Percentiles rank a stretch among this genome's conserved stretches.
Conservation (phyloP, 1,140 invertebrate species). For the Trichonephila clavata region DNA sequence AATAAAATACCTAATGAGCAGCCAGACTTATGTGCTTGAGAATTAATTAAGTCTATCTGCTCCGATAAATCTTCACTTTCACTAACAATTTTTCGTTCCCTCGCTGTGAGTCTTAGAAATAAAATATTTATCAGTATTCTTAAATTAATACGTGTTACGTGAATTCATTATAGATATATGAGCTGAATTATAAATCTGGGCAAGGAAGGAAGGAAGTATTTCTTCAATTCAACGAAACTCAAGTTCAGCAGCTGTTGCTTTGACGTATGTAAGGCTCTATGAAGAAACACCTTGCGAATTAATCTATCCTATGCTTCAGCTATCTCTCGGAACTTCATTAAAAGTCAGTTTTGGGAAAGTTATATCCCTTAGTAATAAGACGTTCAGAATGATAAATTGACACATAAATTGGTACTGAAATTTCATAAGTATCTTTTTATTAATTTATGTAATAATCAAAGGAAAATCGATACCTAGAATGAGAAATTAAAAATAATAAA, state of each 20-base stretch:
- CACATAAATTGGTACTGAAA: background rate
- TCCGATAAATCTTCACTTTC: background rate
- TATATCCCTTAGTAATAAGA: background rate
- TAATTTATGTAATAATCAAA: background rate
- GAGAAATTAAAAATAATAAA: background rate
- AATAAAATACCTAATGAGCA: too few relatives aligned
- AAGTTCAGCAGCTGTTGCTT: background rate
- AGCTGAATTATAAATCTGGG: background rate
- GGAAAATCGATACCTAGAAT: background rate
- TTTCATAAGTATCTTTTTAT: background rate
- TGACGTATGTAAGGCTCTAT: background rate
- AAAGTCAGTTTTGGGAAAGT: conserved; percentile 16
- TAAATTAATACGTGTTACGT: background rate
- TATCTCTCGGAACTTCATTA: background rate
- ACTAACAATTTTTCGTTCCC: background rate
- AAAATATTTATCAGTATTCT: background rate
- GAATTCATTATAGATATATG: background rate
- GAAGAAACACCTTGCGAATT: background rate
- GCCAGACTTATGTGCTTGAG: too few relatives aligned
- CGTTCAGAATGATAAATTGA: background rate
- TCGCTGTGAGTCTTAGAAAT: background rate
- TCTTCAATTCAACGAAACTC: background rate
- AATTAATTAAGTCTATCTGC: background rate
- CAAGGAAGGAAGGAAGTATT: background rate
- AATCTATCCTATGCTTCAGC: background rate